Evolutionary conservation across 2,797 vertebrate genomes (phyloP), one percentile per base, ranked within the genome.

Genomic region (Phataginus tetradactyla): DNA sequence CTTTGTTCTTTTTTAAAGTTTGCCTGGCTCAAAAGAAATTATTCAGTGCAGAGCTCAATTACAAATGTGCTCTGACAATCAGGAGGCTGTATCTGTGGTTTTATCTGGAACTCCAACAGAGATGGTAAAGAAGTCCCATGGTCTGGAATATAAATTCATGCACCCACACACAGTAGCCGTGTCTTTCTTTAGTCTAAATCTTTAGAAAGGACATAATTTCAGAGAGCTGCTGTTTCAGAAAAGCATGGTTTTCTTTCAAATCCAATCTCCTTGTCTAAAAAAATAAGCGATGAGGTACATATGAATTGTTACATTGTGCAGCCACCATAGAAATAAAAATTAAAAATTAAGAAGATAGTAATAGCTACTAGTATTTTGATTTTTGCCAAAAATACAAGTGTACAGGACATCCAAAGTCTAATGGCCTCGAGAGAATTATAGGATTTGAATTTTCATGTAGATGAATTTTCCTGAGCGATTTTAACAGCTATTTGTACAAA

Each of bases 1-100:
- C 92, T 98, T 97, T 96, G 34, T 95, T 95, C 80, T 93, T 84
- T 94, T 96, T 49, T 69, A 53, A 96, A 97, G 27, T 81, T 96
- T 78, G 79, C 9, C 84, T 77, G 13, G 74, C 87, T 93, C 96
- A 84, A 90, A 94, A 81, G 18, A 97, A 96, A 97, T 91, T 98
- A 96, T 97, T 97, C 95, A 32, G 0, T 59, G 51, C 15, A 81
- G 71, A 90, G 90, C 79, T 98, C 86, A 85, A 85, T 97, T 96
- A 94, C 68, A 93, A 92, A 96, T 97, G 95, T 92, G 21, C 63
- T 96, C 95, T 95, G 96, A 86, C 74, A 96, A 29, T 94, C 81
- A 84, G 29, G 89, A 92, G 39, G n/a, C 34, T 49, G 4, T 92
- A 84, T 78, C 88, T 95, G 53, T 83, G 95, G 68, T 90, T 88